Percentiles rank a stretch among this genome's conserved stretches.
These are phyloP conservation scores for Scaptomyza flava DNA, from an alignment of 2,888 invertebrate genomes.

Conservation along the genomic window DNA sequence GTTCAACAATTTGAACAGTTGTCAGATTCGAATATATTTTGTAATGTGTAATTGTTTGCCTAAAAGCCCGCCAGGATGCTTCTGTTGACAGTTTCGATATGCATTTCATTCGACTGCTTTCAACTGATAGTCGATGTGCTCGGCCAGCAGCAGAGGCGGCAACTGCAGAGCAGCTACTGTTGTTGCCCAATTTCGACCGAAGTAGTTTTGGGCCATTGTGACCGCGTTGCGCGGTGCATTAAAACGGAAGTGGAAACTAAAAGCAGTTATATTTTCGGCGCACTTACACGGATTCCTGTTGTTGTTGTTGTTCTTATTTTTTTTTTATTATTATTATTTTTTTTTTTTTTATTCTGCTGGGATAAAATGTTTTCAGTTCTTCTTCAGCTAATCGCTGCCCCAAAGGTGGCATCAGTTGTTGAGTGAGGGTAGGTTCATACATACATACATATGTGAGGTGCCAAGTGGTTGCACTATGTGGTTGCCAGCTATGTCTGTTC, in stretches of 20 bases:
- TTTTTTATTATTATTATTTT: not conserved
- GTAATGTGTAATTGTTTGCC: not conserved
- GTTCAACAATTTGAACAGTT: not conserved
- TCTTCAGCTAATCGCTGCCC: conserved; percentile 44
- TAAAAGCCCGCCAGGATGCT: not conserved
- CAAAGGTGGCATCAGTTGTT: not conserved
- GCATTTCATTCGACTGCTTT: not conserved
- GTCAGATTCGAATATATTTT: not conserved
- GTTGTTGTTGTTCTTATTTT: not conserved
- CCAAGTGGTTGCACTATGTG: conserved; percentile 42
- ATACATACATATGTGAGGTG: not conserved
- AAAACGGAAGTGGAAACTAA: conserved; percentile 75
- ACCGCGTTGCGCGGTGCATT: conserved; percentile 65
- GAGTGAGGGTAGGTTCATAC: conserved; percentile 1
- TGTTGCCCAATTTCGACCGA: conserved; percentile 18
- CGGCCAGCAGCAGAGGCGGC: not conserved
- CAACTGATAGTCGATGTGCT: conserved; percentile 22
- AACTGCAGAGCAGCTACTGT: not conserved
- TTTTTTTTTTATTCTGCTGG: conserved; percentile 4
- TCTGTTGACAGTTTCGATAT: not conserved
- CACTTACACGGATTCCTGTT: conserved; percentile 57
- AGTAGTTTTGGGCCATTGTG: conserved; percentile 34
- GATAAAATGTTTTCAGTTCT: conserved; percentile 52
- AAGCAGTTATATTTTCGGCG: conserved; percentile 73
- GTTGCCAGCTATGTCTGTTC: conserved; percentile 5